phyloP scores from a whole-genome alignment of 1,140 invertebrate species.

The Sinonovacula constricta region DNA sequence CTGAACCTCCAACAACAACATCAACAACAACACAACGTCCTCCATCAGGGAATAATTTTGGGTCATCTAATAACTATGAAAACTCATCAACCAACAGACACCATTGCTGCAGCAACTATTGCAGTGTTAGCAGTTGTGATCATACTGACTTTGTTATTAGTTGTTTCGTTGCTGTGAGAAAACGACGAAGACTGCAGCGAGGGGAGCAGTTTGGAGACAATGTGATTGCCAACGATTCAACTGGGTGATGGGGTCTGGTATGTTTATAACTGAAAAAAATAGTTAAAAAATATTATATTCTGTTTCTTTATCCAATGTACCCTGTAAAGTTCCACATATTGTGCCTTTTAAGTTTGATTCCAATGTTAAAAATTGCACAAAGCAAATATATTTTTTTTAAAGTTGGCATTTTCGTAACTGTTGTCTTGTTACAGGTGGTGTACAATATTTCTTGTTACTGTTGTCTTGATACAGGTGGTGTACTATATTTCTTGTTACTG shows the following conservation, averaged over 20 bases:
- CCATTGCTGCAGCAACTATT: slow-evolving; percentile 45
- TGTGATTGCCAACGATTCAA: slow-evolving; percentile 39
- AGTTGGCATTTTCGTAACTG: neutral
- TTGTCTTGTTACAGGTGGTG: too few species aligned
- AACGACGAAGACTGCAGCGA: slow-evolving; percentile 31
- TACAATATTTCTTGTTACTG: too few species aligned
- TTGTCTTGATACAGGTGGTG: too few species aligned
- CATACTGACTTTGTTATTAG: slow-evolving; percentile 40
- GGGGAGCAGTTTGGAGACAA: slow-evolving; percentile 42
- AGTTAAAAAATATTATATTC: neutral
- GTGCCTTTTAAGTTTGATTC: neutral
- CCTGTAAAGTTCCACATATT: neutral
- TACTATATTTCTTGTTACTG: too few species aligned
- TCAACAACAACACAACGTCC: neutral
- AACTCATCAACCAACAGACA: slow-evolving; percentile 24
- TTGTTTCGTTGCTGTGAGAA: slow-evolving; percentile 46
- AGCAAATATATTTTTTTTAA: neutral
- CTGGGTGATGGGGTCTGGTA: slow-evolving; percentile 43
- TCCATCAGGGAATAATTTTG: slow-evolving; percentile 28
- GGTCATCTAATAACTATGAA: slow-evolving; percentile 17
- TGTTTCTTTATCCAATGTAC: neutral
- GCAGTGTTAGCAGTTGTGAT: slow-evolving; percentile 46
- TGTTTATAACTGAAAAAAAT: neutral
- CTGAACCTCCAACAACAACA: too few species aligned
- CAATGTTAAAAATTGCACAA: neutral